Evolutionary conservation across 1,140 invertebrate species (phyloP).

Genomic region (Pachypeltis micranthus): DNA sequence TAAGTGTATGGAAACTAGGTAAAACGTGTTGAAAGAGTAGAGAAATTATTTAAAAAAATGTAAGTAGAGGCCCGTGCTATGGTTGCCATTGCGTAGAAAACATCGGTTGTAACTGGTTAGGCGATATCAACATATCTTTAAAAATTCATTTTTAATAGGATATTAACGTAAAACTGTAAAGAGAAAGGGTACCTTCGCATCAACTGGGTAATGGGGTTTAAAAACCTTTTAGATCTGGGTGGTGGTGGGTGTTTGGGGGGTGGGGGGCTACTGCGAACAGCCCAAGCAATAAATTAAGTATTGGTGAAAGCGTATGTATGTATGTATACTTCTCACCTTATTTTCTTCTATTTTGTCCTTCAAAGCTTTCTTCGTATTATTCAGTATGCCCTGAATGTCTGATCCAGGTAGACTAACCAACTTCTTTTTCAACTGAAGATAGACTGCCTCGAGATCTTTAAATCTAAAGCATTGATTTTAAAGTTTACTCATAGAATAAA

Average conservation of each 20-base stretch:
- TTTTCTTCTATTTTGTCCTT: conserved; percentile 10
- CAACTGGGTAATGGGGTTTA: neutral
- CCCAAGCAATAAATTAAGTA: neutral
- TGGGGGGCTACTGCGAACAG: neutral
- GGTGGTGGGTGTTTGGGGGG: neutral
- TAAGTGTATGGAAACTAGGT: too few relatives aligned
- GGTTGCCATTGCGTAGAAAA: too few relatives aligned
- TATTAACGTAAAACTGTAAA: neutral
- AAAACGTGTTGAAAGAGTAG: too few relatives aligned
- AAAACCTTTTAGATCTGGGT: neutral
- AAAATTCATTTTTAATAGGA: too few relatives aligned
- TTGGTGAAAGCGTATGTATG: neutral
- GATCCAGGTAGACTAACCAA: conserved; percentile 3
- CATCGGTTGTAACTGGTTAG: too few relatives aligned
- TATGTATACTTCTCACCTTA: neutral
- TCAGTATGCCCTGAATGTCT: neutral
- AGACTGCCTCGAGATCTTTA: neutral
- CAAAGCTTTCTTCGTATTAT: neutral
- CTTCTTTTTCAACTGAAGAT: conserved; percentile 15
- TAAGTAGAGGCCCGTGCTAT: too few relatives aligned
- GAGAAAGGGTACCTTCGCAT: neutral
- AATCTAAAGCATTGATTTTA: neutral
- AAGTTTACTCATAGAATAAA: too few relatives aligned
- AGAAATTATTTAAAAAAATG: too few relatives aligned
- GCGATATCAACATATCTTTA: too few relatives aligned